A percentile compares a stretch with the other conserved stretches of the same genome.
phyloP scores from a whole-genome alignment of 1,140 invertebrate species.

The Drosophila nigrodunni region DNA sequence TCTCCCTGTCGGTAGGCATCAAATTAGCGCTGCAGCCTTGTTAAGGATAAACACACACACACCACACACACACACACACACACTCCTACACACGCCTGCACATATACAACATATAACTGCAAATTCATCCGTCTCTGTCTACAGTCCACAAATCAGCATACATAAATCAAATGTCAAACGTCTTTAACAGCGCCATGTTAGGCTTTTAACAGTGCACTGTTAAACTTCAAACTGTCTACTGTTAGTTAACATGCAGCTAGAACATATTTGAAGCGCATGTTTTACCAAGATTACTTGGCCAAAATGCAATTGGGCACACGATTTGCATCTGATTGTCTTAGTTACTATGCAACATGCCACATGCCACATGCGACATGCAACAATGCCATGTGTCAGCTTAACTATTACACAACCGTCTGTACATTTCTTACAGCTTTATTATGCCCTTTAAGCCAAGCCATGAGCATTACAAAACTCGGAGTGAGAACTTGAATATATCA shows the following conservation, averaged over 20 bases:
- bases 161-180: constrained; percentile 38
- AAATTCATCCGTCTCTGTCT: background rate
- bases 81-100: background rate
- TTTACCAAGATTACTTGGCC: constrained; percentile 1
- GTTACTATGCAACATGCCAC: constrained; percentile 6
- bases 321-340: constrained; percentile 36
- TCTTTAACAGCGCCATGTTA: constrained; percentile 14
- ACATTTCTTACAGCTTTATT: background rate
- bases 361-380: constrained; percentile 18
- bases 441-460: constrained; percentile 3
- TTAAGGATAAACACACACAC: constrained; percentile 50
- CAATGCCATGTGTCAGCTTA: constrained; percentile 10
- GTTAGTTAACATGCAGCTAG: constrained; percentile 7
- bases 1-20: constrained; percentile 52
- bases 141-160: constrained; percentile 20
- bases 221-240: background rate
- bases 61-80: constrained; percentile 28
- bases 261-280: constrained; percentile 2
- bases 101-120: constrained; percentile 22
- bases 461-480: background rate
- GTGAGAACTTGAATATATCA: background rate
- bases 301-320: constrained; percentile 32
- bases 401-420: constrained; percentile 14
- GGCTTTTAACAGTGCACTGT: constrained; percentile 19
- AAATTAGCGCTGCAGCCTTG: constrained; percentile 72